A percentile compares a stretch with the other conserved stretches of the same genome.
phyloP scores from a whole-genome alignment of 2,113 vertebrate species.

The Xerus inauris region DNA sequence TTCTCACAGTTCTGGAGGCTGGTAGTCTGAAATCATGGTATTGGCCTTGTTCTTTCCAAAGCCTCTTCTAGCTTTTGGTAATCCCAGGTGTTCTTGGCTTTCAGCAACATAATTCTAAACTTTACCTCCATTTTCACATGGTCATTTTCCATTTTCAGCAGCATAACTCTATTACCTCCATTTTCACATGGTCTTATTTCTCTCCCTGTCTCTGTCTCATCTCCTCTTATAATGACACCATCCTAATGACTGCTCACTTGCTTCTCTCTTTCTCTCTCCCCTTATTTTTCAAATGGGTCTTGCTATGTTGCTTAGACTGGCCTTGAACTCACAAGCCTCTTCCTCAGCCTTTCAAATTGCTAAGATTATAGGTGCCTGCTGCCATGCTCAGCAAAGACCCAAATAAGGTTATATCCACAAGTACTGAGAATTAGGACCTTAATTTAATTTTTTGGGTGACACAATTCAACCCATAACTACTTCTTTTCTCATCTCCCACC shows the following conservation, averaged over 20 bases:
- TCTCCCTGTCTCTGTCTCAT: background rate
- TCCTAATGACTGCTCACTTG: background rate
- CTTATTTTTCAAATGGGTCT: background rate
- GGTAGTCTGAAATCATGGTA: background rate
- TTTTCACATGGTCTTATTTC: background rate
- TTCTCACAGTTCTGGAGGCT: background rate
- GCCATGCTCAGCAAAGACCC: background rate
- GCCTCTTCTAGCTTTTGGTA: background rate
- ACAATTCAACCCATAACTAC: background rate
- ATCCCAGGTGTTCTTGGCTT: background rate
- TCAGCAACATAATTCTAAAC: background rate
- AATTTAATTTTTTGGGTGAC: background rate
- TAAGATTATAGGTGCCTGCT: background rate
- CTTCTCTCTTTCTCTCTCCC: rapidly evolving
- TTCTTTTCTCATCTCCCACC: background rate
- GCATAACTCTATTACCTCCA: background rate
- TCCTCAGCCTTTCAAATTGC: background rate
- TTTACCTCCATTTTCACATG: background rate
- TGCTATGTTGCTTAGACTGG: background rate
- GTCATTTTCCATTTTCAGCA: background rate
- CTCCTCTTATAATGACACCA: background rate
- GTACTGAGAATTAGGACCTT: background rate
- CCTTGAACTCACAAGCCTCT: background rate
- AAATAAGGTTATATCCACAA: background rate
- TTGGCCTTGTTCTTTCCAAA: background rate